Evolutionary conservation across 2,797 vertebrate genomes (phyloP).

Genomic region (Takifugu ocellatus): DNA sequence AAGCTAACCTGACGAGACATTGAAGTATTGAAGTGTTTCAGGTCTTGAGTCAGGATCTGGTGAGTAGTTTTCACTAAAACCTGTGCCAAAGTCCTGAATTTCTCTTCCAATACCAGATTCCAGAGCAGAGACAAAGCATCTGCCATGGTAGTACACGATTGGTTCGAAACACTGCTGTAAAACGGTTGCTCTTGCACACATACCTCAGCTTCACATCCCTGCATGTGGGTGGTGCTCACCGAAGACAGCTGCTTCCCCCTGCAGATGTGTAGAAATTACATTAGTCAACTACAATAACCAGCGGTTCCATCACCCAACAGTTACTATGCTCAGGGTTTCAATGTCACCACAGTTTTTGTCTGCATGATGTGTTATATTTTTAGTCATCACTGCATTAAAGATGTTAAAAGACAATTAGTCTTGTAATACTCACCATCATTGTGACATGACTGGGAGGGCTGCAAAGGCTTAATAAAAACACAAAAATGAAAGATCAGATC

Average conservation of each 20-base stretch:
- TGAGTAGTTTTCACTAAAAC: constrained; percentile 32
- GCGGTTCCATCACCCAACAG: accelerated
- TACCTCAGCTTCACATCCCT: background rate
- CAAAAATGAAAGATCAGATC: background rate
- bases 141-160: constrained; percentile 59
- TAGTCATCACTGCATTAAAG: constrained; percentile 28
- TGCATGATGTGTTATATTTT: constrained; percentile 49
- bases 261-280: background rate
- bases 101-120: constrained; percentile 62
- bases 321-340: constrained; percentile 29
- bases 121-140: constrained; percentile 50
- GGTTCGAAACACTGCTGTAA: constrained; percentile 1
- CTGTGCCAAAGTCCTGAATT: constrained; percentile 68
- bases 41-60: constrained; percentile 64
- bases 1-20: too few relatives aligned
- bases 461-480: background rate
- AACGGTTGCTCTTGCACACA: background rate
- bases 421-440: background rate
- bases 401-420: background rate
- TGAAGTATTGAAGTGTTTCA: constrained; percentile 38
- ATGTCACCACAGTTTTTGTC: constrained; percentile 40
- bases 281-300: background rate
- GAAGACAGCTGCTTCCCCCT: background rate
- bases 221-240: background rate
- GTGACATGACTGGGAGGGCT: background rate